Base-by-base conservation (phyloP, 2,888 invertebrate genomes). In the Drosophila silvestris region DNA sequence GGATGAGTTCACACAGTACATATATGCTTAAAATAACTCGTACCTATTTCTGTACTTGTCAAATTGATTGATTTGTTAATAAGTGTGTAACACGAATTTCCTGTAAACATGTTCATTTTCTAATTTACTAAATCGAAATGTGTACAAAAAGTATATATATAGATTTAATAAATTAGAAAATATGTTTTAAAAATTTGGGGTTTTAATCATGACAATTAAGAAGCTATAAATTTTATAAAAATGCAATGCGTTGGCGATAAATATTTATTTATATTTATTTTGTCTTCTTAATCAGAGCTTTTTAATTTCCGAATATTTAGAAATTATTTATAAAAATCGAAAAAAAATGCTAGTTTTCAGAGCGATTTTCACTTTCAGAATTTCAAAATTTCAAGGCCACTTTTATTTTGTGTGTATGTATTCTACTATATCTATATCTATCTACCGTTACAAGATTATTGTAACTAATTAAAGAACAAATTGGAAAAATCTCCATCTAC, bases 61-160 rank as follows among this genome's bases (percentile, higher is more conserved):
- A 54, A 54, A 35, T 35, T 33, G n/a, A 47, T 26, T 47, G 47
- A 47, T 47, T 47, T 26, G 16, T 16, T 47, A 47, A 47, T 47
- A 26, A 26, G 9, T 33, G 22, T 35, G 16, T 54, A 35, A 0
- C 22, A 54, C 7, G 10, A 54, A 26, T 22, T 53, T 32, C n/a
- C 26, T 14, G 53, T 14, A 16, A 22, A 16, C 22, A 16, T 22
- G 4, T 9, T 47, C 5, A 16, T 41, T n/a, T 41, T 41, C 10
- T 5, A n/a, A 41, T 12, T n/a, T 19, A 37, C 37, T 19, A 51
- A 28, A 50, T 28, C 39, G 19, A 9, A n/a, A n/a, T 41, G n/a
- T 41, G 41, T 16, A 26, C 5, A 16, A 16, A 19, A 10, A 5
- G 19, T 10, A 19, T 10, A 19, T 19, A 5, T 19, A 28, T 28